A percentile compares a stretch with the other conserved stretches of the same genome.
Evolutionary conservation across 1,140 invertebrate genomes (phyloP).

Genomic region (Anoplophora glabripennis): DNA sequence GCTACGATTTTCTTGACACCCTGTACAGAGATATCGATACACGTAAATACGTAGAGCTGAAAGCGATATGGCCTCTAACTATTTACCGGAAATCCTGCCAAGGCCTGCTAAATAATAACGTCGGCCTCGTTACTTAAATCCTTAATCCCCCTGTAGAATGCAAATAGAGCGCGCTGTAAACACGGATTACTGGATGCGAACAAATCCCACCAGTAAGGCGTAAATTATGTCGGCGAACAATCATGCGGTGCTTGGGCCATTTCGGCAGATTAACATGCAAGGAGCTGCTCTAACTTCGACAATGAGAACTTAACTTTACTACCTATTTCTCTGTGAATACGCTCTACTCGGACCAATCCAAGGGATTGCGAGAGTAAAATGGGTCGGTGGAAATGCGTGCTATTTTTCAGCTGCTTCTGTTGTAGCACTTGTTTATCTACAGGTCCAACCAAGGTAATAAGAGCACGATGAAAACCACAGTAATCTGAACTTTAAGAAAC

Average conservation of each 20-base stretch:
- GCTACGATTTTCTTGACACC: too few relatives aligned
- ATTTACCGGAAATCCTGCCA: slow-evolving; percentile 4
- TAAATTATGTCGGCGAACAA: slow-evolving; percentile 48
- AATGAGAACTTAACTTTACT: slow-evolving; percentile 43
- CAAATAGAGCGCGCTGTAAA: slow-evolving; percentile 40
- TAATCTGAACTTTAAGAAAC: too few relatives aligned
- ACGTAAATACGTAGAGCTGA: neutral
- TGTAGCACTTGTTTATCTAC: too few relatives aligned
- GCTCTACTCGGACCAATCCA: too few relatives aligned
- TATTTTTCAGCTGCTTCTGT: too few relatives aligned
- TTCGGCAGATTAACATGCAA: slow-evolving; percentile 44
- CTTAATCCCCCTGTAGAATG: slow-evolving; percentile 35
- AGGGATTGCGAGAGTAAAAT: too few relatives aligned
- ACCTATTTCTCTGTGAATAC: slow-evolving; percentile 30
- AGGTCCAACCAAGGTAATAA: too few relatives aligned
- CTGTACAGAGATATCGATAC: too few relatives aligned
- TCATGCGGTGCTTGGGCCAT: slow-evolving; percentile 43
- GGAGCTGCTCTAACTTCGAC: slow-evolving; percentile 37
- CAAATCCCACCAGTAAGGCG: slow-evolving; percentile 44
- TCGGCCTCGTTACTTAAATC: slow-evolving; percentile 36
- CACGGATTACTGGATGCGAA: slow-evolving; percentile 40
- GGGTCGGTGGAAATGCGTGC: too few relatives aligned
- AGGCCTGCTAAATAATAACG: slow-evolving; percentile 23
- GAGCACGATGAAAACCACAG: too few relatives aligned
- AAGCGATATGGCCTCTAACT: neutral